Conservation (phyloP, 1,140 invertebrate species). For the Scaptomyza graminum region DNA sequence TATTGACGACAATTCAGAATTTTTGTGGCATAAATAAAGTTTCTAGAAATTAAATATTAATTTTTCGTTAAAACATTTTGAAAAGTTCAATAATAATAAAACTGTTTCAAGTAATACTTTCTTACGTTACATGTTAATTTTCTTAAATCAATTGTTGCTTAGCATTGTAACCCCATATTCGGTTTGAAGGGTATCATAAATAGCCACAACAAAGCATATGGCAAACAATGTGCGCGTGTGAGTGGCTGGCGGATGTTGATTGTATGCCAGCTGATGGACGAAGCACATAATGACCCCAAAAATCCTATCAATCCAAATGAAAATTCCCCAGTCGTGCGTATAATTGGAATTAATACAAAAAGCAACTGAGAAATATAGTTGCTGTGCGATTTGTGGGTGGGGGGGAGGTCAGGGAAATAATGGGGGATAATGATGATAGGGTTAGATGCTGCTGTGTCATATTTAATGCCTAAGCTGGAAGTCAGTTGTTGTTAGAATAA, state of each 20-base stretch:
- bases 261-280: slow-evolving; percentile 17
- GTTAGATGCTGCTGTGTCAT: slow-evolving; percentile 28
- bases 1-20: too few relatives aligned
- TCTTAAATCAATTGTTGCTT: too few relatives aligned
- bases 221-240: slow-evolving; percentile 32
- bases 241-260: slow-evolving; percentile 55
- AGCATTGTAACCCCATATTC: too few relatives aligned
- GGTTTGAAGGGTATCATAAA: slow-evolving; percentile 33
- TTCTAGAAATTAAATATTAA: too few relatives aligned
- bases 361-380: slow-evolving; percentile 54
- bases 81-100: too few relatives aligned
- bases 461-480: slow-evolving; percentile 37
- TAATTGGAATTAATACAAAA: slow-evolving; percentile 82
- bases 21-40: too few relatives aligned
- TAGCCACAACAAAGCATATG: slow-evolving; percentile 16
- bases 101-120: too few relatives aligned
- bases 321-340: slow-evolving; percentile 80
- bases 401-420: background rate
- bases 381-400: too few relatives aligned
- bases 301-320: slow-evolving; percentile 78
- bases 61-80: too few relatives aligned
- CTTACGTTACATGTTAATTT: too few relatives aligned
- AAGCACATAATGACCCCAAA: slow-evolving; percentile 66
- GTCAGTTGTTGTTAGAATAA: background rate
- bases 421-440: slow-evolving; percentile 7